Evolutionary conservation across 1,140 invertebrate genomes (phyloP).

Genomic region (Leptopilina boulardi): DNA sequence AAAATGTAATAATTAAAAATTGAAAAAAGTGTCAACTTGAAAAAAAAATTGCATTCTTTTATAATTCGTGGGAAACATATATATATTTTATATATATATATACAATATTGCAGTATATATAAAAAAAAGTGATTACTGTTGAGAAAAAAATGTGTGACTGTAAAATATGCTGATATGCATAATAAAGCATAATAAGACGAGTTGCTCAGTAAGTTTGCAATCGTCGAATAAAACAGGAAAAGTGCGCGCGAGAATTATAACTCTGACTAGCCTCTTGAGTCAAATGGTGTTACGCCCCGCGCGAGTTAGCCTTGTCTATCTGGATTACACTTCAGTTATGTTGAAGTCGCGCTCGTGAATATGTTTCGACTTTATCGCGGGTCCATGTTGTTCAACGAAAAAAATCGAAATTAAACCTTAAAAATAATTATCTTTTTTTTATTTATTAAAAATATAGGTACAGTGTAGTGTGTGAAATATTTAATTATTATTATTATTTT

Average conservation of each 20-base stretch:
- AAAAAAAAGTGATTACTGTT: constrained; percentile 1
- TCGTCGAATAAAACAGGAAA: constrained; percentile 59
- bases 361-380: background rate
- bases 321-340: constrained; percentile 54
- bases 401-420: background rate
- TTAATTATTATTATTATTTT: too few relatives aligned
- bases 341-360: constrained; percentile 53
- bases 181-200: constrained; percentile 21
- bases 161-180: constrained; percentile 10
- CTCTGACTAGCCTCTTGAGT: constrained; percentile 54
- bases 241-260: constrained; percentile 54
- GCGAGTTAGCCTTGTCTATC: constrained; percentile 55
- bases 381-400: background rate
- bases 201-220: background rate
- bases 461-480: background rate
- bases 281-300: constrained; percentile 62
- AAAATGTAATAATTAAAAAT: too few relatives aligned
- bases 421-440: background rate
- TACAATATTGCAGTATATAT: too few relatives aligned
- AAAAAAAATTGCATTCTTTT: too few relatives aligned
- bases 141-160: background rate
- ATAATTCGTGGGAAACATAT: too few relatives aligned
- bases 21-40: too few relatives aligned
- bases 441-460: too few relatives aligned
- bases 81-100: too few relatives aligned